phyloP scores from a whole-genome alignment of 2,113 vertebrate species.

The Corythornis vintsioides region DNA sequence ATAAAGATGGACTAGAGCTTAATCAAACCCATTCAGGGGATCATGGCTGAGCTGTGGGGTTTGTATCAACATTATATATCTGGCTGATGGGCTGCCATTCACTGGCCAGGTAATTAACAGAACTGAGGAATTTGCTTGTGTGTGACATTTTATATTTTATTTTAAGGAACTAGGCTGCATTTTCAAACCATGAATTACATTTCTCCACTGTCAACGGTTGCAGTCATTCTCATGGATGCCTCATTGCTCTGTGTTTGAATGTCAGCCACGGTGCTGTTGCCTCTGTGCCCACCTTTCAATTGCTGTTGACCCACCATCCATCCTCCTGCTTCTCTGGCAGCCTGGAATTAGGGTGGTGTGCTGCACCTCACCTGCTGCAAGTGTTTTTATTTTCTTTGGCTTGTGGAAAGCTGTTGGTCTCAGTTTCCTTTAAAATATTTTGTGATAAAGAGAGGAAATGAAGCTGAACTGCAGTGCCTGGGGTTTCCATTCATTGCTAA shows the following conservation, averaged over 20 bases:
- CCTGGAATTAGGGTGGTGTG: not conserved
- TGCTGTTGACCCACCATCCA: not conserved
- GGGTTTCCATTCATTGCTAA: not conserved
- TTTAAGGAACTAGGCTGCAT: not conserved
- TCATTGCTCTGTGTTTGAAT: not conserved
- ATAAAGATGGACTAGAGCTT: not conserved
- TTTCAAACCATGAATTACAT: not conserved
- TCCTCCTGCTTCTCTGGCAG: not conserved
- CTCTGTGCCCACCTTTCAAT: not conserved
- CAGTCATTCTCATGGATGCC: not conserved
- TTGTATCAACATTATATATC: not conserved
- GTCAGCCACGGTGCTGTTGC: not conserved
- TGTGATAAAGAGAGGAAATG: not conserved
- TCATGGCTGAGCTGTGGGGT: not conserved
- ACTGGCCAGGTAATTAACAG: not conserved
- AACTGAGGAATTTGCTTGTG: not conserved
- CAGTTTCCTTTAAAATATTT: constrained; percentile 46
- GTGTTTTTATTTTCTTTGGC: not conserved
- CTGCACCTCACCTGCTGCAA: not conserved
- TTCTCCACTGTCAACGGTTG: not conserved
- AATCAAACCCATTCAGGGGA: not conserved
- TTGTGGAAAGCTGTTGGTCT: not conserved
- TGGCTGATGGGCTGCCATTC: not conserved
- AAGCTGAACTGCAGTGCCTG: not conserved
- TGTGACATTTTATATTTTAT: not conserved